These are phyloP conservation scores for Eupsittula cactorum DNA, from an alignment of 2,113 vertebrate genomes.

Conservation along the genomic window DNA sequence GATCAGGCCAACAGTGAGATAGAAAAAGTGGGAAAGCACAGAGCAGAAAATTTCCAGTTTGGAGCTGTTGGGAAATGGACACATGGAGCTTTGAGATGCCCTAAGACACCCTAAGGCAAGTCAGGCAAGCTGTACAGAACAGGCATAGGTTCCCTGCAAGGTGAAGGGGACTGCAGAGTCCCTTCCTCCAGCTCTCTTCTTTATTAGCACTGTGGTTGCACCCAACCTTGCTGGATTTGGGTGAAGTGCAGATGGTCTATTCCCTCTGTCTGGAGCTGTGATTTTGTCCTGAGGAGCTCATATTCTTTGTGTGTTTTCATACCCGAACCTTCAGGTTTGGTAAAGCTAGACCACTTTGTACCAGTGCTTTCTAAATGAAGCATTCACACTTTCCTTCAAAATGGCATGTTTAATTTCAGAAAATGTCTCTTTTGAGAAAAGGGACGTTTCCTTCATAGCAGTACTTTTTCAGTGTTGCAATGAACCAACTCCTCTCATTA, in stretches of 20 bases:
- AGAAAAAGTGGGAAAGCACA: neutral
- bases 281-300: neutral
- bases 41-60: neutral
- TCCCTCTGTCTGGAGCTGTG: neutral
- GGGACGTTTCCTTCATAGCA: neutral
- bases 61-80: neutral
- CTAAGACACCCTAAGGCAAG: neutral
- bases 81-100: neutral
- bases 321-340: neutral
- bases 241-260: neutral
- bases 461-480: neutral
- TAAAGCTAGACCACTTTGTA: neutral
- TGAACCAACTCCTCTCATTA: neutral
- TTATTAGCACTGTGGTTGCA: neutral
- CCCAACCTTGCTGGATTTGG: neutral
- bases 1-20: neutral
- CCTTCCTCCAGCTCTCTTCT: neutral
- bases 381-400: neutral
- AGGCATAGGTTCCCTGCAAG: neutral
- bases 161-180: accelerated
- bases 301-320: neutral
- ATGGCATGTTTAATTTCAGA: neutral
- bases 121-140: neutral
- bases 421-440: neutral
- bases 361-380: neutral